These are phyloP conservation scores for Esox niger DNA, from an alignment of 2,113 vertebrate species.

Conservation along the genomic window DNA sequence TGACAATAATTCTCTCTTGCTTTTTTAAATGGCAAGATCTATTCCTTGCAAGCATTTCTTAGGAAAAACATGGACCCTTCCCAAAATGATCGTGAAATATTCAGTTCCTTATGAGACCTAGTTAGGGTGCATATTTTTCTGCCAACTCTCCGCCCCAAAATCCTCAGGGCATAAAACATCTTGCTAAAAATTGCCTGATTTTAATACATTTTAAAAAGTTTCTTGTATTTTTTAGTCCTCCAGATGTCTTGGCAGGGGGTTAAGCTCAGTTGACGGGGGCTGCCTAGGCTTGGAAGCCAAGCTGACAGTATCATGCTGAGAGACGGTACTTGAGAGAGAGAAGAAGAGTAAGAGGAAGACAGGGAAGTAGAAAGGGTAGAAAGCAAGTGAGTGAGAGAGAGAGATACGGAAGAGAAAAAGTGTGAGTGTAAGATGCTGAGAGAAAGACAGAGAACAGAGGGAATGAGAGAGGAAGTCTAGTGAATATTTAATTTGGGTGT, in stretches of 20 bases:
- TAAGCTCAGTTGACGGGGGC: constrained; percentile 10
- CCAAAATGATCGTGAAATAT: constrained; percentile 50
- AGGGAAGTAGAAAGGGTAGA: neutral
- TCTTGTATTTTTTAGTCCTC: constrained; percentile 39
- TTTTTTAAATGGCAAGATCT: constrained; percentile 19
- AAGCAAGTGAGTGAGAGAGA: neutral
- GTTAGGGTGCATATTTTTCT: constrained; percentile 47
- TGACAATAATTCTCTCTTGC: constrained; percentile 40
- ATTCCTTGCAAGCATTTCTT: constrained; percentile 43
- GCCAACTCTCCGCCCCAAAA: constrained; percentile 47
- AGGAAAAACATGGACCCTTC: constrained; percentile 24
- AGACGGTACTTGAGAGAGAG: constrained; percentile 16
- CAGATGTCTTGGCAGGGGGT: constrained; percentile 34
- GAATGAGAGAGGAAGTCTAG: constrained; percentile 2
- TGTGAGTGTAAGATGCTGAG: constrained; percentile 17
- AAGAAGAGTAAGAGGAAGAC: neutral
- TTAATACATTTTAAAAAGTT: too few species aligned
- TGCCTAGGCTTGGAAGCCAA: constrained; percentile 27
- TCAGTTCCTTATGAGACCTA: constrained; percentile 47
- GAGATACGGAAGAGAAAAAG: constrained; percentile 10
- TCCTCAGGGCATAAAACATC: constrained; percentile 34
- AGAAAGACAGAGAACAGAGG: neutral
- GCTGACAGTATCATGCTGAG: constrained; percentile 24
- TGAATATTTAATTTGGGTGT: constrained; percentile 44
- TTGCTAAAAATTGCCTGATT: constrained; percentile 43